phyloP scores from a whole-genome alignment of 2,888 invertebrate species.

The Hypsopygia costalis region DNA sequence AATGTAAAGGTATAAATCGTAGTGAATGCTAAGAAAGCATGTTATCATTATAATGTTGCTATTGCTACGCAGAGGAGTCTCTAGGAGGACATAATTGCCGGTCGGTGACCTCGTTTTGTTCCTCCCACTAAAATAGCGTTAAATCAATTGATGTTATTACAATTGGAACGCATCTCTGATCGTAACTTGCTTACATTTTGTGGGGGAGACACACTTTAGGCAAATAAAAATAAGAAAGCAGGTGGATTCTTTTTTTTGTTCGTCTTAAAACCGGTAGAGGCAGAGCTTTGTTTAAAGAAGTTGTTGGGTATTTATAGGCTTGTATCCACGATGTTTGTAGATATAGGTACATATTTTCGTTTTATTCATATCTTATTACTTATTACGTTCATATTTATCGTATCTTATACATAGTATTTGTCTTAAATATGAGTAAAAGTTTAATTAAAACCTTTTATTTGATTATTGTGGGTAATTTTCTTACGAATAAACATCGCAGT shows the following conservation, averaged over 20 bases:
- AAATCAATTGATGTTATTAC: conserved; percentile 80
- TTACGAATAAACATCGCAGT: no score
- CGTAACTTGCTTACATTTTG: conserved; percentile 54
- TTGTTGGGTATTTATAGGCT: conserved; percentile 15
- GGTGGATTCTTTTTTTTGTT: conserved; percentile 40
- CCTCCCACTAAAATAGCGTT: conserved; percentile 77
- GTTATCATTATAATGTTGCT: conserved; percentile 21
- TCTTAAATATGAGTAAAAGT: no score
- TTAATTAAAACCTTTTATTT: no score
- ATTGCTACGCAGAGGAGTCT: conserved; percentile 45
- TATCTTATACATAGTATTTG: no score
- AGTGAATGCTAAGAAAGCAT: conserved; percentile 17
- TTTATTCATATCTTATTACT: background rate
- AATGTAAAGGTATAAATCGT: conserved; percentile 3
- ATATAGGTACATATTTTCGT: conserved; percentile 4
- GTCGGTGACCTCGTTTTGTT: conserved; percentile 74
- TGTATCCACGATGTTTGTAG: conserved; percentile 12
- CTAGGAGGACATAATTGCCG: conserved; percentile 75
- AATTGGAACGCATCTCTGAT: conserved; percentile 68
- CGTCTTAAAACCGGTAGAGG: conserved; percentile 21
- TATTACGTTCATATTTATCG: no score
- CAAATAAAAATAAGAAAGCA: conserved; percentile 39
- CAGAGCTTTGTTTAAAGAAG: conserved; percentile 19
- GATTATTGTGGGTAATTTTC: no score
- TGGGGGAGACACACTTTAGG: conserved; percentile 38